Base-by-base conservation (phyloP, 1,140 invertebrate genomes). In the Halotydeus destructor region DNA sequence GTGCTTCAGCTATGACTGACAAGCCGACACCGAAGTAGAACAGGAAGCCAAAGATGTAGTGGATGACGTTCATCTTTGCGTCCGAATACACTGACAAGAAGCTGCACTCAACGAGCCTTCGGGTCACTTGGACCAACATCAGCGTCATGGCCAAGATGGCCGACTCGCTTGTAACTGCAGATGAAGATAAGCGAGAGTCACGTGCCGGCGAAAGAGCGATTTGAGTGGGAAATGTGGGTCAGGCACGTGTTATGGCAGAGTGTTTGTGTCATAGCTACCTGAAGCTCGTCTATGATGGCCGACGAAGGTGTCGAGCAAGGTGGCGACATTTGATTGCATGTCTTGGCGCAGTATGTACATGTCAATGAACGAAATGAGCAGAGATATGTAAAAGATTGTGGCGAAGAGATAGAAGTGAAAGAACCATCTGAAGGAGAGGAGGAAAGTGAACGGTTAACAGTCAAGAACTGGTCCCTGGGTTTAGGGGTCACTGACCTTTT, bases 11-110 rank as follows among this genome's bases (percentile, higher is more conserved):
- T 31, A 84, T 44, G 27, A 80, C 64, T 19, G 71, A 67, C 0
- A 73, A 45, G 12, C 73, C 53, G 26, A 70, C 60, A 18, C 72
- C 74, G 50, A 74, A 64, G 56, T 88, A 89, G 60, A 85, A 78
- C 21, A 69, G 48, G 44, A 69, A 68, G 1, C 79, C 82, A 33
- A 76, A 55, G 0, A 74, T 38, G 53, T 85, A 88, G 58, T 83
- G 76, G 1, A 58, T 55, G 1, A 84, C 47, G 55, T 83, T 80
- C 47, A 88, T 85, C 57, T 72, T 75, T 28, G 68, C 69, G 44
- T 74, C 63, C 9, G 79, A 78, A 58, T 78, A 88, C 9, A 88
- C 69, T 56, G 70, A 78, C 6, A 86, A 56, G 52, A 59, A 76
- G 11, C 50, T 39, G 28, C 53, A 58, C 36, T 89, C 83, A 54